Percentiles rank a stretch among this genome's conserved stretches.
Conservation (phyloP, 1,140 invertebrate genomes). For the silkworm (Bombyx mori) region DNA sequence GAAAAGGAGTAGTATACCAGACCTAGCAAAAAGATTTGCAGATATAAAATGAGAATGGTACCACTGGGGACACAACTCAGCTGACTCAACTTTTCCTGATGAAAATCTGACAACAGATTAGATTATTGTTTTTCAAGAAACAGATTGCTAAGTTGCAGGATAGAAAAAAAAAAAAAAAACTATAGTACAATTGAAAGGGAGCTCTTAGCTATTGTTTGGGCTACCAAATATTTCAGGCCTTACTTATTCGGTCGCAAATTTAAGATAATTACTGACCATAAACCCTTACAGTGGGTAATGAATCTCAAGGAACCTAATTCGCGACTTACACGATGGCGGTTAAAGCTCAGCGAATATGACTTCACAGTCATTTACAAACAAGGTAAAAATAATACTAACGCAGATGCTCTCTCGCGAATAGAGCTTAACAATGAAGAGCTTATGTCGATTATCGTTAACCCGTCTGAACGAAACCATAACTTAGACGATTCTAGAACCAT, state of each 20-base stretch:
- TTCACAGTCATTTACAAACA: constrained; percentile 12
- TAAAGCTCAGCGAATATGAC: constrained; percentile 12
- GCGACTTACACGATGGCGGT: constrained; percentile 9
- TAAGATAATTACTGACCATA: no score
- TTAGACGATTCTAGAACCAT: background rate
- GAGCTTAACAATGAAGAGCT: constrained; percentile 11
- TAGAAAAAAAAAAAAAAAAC: constrained; percentile 12
- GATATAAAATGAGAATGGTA: no score
- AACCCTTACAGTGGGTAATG: constrained; percentile 11
- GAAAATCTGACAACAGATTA: no score
- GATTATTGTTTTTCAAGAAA: no score
- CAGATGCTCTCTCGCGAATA: constrained; percentile 11
- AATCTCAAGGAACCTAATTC: constrained; percentile 9
- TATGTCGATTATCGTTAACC: constrained; percentile 8
- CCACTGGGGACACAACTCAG: no score
- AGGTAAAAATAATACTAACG: constrained; percentile 10
- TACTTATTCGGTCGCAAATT: constrained; percentile 12
- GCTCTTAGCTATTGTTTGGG: no score
- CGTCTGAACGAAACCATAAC: background rate
- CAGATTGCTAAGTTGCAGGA: no score
- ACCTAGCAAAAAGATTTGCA: no score
- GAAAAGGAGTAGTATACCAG: no score
- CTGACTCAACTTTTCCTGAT: no score
- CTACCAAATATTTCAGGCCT: no score
- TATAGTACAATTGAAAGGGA: constrained; percentile 8